Evolutionary conservation across 2,888 invertebrate species (phyloP).

Genomic region (Drosophila stalkeri): DNA sequence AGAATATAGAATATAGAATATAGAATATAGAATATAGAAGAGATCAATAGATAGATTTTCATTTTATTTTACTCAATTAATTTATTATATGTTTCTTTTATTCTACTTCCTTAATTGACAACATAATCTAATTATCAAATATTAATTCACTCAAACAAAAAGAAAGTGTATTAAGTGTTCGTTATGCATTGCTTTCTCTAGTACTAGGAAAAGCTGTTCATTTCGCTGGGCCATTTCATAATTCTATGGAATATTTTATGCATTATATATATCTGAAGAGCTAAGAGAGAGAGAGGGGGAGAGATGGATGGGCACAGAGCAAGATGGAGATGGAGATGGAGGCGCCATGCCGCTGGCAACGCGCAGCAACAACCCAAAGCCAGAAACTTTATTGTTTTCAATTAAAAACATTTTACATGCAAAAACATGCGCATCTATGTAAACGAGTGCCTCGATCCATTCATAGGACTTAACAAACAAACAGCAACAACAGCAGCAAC

Average conservation of each 20-base stretch:
- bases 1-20: constrained; percentile 1
- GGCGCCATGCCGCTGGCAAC: neutral
- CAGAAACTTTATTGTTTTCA: constrained; percentile 79
- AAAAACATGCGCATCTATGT: constrained; percentile 68
- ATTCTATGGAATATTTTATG: constrained; percentile 58
- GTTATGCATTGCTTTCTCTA: neutral
- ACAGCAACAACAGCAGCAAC: constrained; percentile 25
- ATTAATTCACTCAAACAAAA: neutral
- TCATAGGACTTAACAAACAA: constrained; percentile 42
- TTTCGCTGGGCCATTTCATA: constrained; percentile 47
- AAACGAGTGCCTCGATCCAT: constrained; percentile 67
- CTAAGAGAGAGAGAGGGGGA: neutral
- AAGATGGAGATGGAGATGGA: neutral
- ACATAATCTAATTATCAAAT: too few species aligned
- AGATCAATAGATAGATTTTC: too few species aligned
- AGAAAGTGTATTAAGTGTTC: constrained; percentile 29
- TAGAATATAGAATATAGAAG: neutral
- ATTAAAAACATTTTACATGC: constrained; percentile 79
- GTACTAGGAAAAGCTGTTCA: constrained; percentile 18
- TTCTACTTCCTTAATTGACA: too few species aligned
- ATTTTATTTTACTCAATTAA: too few species aligned
- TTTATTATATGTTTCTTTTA: too few species aligned
- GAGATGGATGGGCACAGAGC: neutral
- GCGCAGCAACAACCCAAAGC: constrained; percentile 38
- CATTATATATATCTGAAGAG: constrained; percentile 37